Base-by-base conservation (phyloP, 1,140 invertebrate genomes). In the Drosophila kepulauana region DNA sequence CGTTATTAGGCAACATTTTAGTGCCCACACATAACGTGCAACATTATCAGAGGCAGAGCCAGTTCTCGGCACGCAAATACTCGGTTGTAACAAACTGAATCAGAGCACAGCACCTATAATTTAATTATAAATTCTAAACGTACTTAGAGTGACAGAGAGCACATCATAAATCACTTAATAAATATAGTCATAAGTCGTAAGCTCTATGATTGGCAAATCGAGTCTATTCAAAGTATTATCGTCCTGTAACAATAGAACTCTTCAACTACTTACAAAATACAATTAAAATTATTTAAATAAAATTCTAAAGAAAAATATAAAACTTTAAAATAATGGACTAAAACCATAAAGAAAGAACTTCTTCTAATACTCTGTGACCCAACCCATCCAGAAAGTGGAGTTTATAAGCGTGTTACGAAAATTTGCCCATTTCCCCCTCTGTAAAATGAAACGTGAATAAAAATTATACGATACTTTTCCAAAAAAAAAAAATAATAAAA, bases 21-120 rank as follows among this genome's bases (percentile, higher is more conserved):
- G 62, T 92, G 74, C 91, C 91, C 78, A 82, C 79, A 67, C 89
- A 92, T 77, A 92, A 91, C 79, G 84, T 92, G 58, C 91, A 92
- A 49, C 91, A 92, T 78, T 92, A 92, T 91, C 91, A 92, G 79
- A 89, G 91, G 75, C 91, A 92, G 79, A 91, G 91, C 72, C 91
- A 92, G 71, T 92, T 82, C 80, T 80, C 87, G 48, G 78, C 90
- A 56, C 88, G 92, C 70, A 92, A 92, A 87, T 92, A 92, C 77
- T 91, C 92, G 59, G 92, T 92, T 48, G 79, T 91, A 65, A 91
- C 84, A 67, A 91, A 91, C 69, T 92, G 51, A 45, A 62, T 67
- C 62, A 73, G 62, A 72, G 64, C 51, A 61, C 45, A 67, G 28
- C 51, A 54, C 49, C 51, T 73, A 68, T 59, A 74, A 52, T 69